These are phyloP conservation scores for Tribolium madens DNA, from an alignment of 1,140 invertebrate genomes.

Conservation along the genomic window DNA sequence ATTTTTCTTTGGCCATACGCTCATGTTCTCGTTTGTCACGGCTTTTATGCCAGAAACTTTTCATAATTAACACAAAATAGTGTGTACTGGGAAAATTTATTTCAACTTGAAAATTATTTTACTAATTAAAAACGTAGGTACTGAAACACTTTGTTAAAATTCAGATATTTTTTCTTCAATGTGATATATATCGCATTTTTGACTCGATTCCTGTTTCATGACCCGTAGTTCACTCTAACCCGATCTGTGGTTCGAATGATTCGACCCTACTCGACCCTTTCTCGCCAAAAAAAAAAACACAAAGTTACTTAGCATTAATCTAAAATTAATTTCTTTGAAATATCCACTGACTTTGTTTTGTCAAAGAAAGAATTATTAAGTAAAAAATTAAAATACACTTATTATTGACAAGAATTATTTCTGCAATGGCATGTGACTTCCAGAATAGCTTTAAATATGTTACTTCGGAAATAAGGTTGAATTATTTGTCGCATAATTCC, in stretches of 20 bases:
- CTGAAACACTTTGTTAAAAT: not conserved
- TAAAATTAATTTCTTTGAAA: no score
- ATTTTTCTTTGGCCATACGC: constrained; percentile 20
- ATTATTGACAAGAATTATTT: constrained; percentile 23
- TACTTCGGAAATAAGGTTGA: constrained; percentile 15
- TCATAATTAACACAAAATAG: constrained; percentile 22
- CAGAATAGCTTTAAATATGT: not conserved
- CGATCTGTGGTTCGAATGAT: not conserved
- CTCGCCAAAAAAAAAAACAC: not conserved
- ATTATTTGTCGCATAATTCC: constrained; percentile 21
- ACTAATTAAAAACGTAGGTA: no score
- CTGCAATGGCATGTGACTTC: constrained; percentile 1
- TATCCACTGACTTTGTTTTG: no score
- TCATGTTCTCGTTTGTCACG: constrained; percentile 17
- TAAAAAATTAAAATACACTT: not conserved
- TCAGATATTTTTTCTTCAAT: not conserved
- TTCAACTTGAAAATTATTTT: not conserved
- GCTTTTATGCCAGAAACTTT: constrained; percentile 1
- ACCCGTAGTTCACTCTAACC: not conserved
- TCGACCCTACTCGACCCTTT: not conserved
- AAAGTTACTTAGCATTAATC: not conserved
- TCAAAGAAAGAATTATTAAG: not conserved
- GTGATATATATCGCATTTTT: not conserved
- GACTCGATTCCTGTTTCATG: not conserved
- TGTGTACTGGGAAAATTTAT: not conserved